Conservation (phyloP, 2,797 vertebrate species). For the Triplophysa bombifrons region DNA sequence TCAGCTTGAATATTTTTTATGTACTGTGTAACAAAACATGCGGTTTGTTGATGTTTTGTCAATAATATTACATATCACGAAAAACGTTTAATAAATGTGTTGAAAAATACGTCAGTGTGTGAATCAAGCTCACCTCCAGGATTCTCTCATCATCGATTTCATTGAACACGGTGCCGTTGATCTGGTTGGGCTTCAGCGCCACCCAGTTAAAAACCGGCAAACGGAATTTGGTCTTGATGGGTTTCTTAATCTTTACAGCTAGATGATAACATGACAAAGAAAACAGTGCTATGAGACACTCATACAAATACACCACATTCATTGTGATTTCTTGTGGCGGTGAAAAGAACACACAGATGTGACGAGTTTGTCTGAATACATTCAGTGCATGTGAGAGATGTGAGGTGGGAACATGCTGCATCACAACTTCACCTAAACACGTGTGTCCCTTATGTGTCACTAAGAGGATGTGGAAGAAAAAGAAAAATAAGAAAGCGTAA, state of each 20-base stretch:
- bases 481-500: no score
- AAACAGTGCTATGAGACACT: neutral
- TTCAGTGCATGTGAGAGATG: neutral
- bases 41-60: no score
- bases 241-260: constrained; percentile 98
- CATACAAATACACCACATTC: constrained; percentile 21
- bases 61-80: no score
- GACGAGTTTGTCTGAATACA: neutral
- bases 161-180: constrained; percentile 96
- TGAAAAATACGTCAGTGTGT: no score
- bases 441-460: neutral
- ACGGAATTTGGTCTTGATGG: constrained; percentile 98
- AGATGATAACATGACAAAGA: constrained; percentile 35
- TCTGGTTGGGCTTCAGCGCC: constrained; percentile 95
- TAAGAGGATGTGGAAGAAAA: neutral
- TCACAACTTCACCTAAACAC: neutral
- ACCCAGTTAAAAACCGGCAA: constrained; percentile 98
- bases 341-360: constrained; percentile 12
- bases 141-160: constrained; percentile 96
- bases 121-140: constrained; percentile 82
- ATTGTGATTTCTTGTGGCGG: neutral
- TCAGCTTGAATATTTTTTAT: no score
- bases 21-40: no score
- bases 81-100: no score
- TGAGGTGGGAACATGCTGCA: neutral